Evolutionary conservation across 2,888 invertebrate genomes (phyloP).

Genomic region (Clitarchus hookeri): DNA sequence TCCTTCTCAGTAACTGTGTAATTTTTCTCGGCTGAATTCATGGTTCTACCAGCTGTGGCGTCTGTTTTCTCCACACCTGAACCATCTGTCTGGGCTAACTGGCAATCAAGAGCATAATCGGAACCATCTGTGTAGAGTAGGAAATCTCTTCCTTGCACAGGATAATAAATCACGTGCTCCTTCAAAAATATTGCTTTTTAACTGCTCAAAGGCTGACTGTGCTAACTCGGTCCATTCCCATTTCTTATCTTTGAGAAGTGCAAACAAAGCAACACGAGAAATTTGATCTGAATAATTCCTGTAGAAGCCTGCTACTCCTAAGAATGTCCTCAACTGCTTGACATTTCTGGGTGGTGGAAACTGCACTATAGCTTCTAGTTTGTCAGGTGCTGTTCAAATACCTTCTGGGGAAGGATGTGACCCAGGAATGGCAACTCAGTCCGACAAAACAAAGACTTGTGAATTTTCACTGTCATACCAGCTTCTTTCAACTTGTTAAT

Average conservation of each 20-base stretch:
- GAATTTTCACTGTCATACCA: conserved; percentile 18
- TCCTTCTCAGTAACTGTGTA: conserved; percentile 41
- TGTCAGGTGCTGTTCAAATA: background rate
- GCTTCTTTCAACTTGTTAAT: background rate
- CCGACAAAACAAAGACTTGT: conserved; percentile 19
- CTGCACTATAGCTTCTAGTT: background rate
- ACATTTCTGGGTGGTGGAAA: background rate
- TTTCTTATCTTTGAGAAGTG: background rate
- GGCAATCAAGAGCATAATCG: background rate
- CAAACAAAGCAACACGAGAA: background rate
- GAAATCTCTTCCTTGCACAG: background rate
- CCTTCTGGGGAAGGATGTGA: conserved; percentile 19
- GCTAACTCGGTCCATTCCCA: background rate
- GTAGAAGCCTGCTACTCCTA: conserved; percentile 21
- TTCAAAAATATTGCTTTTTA: conserved; percentile 24
- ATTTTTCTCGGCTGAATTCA: conserved; percentile 36
- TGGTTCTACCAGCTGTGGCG: conserved; percentile 39
- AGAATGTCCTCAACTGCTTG: background rate
- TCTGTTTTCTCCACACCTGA: conserved; percentile 27
- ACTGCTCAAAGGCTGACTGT: background rate
- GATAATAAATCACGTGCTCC: background rate
- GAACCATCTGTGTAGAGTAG: background rate
- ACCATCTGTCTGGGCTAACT: background rate
- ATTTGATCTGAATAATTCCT: background rate
- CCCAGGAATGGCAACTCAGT: conserved; percentile 17